Percentiles rank a stretch among this genome's conserved stretches.
These are phyloP conservation scores for Triplophysa bombifrons DNA, from an alignment of 2,797 vertebrate species.

Conservation along the genomic window DNA sequence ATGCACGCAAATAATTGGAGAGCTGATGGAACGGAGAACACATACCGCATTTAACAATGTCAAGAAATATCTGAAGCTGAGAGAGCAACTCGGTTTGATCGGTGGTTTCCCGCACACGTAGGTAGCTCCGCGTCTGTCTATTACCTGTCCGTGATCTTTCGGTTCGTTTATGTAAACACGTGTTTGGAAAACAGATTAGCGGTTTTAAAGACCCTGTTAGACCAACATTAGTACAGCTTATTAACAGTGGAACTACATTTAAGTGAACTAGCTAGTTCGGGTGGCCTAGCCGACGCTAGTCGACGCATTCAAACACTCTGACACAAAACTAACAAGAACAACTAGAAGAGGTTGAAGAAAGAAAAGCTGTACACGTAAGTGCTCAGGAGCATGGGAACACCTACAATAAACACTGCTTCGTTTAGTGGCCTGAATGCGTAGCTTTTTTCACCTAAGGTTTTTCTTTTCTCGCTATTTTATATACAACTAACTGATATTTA, in stretches of 20 bases:
- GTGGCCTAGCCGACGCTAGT: constrained; percentile 51
- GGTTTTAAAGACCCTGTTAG: constrained; percentile 61
- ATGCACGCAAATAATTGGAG: constrained; percentile 42
- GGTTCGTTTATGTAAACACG: constrained; percentile 55
- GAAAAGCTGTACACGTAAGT: constrained; percentile 79
- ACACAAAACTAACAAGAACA: constrained; percentile 60
- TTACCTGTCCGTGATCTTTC: constrained; percentile 35
- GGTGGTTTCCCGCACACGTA: neutral
- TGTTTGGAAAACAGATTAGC: constrained; percentile 50
- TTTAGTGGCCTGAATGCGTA: constrained; percentile 64
- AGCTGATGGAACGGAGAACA: constrained; percentile 32
- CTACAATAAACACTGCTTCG: constrained; percentile 75
- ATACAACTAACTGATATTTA: constrained; percentile 59
- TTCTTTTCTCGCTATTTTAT: constrained; percentile 53
- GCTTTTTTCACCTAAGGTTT: constrained; percentile 59
- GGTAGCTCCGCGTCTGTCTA: constrained; percentile 10
- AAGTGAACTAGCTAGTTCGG: constrained; percentile 64
- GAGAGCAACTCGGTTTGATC: neutral
- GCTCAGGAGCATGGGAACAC: constrained; percentile 75
- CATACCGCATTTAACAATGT: constrained; percentile 39
- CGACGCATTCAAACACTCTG: constrained; percentile 62
- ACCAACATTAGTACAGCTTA: constrained; percentile 62
- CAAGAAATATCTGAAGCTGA: constrained; percentile 32
- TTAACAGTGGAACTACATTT: constrained; percentile 60
- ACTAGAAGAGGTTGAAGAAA: constrained; percentile 59